Percentiles rank a stretch among this genome's conserved stretches.
phyloP scores from a whole-genome alignment of 2,888 invertebrate genomes.

The Zele albiditarsus region DNA sequence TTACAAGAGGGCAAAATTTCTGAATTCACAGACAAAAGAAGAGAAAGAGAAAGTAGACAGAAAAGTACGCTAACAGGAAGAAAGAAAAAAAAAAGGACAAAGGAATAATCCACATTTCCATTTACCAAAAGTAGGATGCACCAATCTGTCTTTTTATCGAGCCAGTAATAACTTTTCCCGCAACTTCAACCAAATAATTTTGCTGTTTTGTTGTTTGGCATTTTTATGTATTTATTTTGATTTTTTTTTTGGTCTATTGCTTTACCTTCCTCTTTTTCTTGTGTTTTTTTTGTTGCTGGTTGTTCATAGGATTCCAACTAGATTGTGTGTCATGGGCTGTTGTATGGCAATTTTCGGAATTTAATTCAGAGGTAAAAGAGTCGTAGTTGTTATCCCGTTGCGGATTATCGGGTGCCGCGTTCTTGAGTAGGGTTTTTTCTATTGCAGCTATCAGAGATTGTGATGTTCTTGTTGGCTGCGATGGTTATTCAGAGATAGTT shows the following conservation, averaged over 20 bases:
- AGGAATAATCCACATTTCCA: conserved; percentile 27
- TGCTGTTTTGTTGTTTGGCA: conserved; percentile 7
- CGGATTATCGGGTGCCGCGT: conserved; percentile 64
- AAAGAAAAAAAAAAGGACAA: conserved; percentile 10
- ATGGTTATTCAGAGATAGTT: conserved; percentile 57
- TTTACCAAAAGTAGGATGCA: conserved; percentile 43
- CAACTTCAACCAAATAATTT: conserved; percentile 27
- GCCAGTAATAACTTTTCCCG: conserved; percentile 32
- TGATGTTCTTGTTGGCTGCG: conserved; percentile 63
- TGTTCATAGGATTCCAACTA: conserved; percentile 66
- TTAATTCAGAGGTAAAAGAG: conserved; percentile 65
- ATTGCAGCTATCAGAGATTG: conserved; percentile 65
- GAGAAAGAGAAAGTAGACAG: not conserved
- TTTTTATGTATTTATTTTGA: conserved; percentile 24
- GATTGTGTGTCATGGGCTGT: conserved; percentile 65
- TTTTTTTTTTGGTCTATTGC: conserved; percentile 42
- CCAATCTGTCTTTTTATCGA: conserved; percentile 30
- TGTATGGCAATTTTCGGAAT: conserved; percentile 66
- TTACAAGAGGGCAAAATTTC: not conserved
- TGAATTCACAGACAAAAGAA: not conserved
- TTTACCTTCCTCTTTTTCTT: conserved; percentile 71
- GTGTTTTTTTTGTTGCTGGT: conserved; percentile 69
- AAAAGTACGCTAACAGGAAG: not conserved
- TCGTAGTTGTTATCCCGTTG: conserved; percentile 64
- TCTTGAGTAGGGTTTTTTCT: conserved; percentile 66